These are phyloP conservation scores for Bursaphelenchus mucronatus DNA, from an alignment of 1,140 invertebrate genomes.

Conservation along the genomic window DNA sequence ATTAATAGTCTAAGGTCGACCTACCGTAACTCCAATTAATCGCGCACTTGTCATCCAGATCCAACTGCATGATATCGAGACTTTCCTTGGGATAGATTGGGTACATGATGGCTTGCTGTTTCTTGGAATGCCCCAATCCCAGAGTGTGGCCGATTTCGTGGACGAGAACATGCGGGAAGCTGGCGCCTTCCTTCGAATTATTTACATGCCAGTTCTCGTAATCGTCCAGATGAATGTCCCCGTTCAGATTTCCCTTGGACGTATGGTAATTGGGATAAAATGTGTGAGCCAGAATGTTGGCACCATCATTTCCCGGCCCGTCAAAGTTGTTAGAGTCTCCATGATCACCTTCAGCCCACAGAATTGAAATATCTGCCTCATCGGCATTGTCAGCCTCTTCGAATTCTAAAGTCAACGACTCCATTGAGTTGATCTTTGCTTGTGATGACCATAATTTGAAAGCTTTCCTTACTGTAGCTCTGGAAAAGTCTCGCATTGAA, in stretches of 20 bases:
- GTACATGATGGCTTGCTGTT: constrained; percentile 54
- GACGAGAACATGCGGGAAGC: constrained; percentile 50
- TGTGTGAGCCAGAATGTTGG: constrained; percentile 51
- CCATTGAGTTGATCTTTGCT: constrained; percentile 36
- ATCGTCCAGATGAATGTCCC: constrained; percentile 54
- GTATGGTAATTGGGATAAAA: constrained; percentile 53
- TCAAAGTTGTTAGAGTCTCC: constrained; percentile 52
- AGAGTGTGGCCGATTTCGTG: constrained; percentile 51
- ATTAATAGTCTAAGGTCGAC: constrained; percentile 6
- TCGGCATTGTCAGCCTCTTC: constrained; percentile 40
- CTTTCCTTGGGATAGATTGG: constrained; percentile 53
- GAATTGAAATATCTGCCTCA: constrained; percentile 47
- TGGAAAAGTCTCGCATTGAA: constrained; percentile 7
- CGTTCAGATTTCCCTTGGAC: constrained; percentile 36
- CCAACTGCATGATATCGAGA: constrained; percentile 45
- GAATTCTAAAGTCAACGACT: constrained; percentile 29
- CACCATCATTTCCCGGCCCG: constrained; percentile 38
- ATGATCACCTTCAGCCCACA: constrained; percentile 53
- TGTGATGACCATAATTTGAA: constrained; percentile 51
- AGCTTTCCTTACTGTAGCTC: constrained; percentile 47
- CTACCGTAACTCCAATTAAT: constrained; percentile 53
- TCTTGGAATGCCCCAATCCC: constrained; percentile 51
- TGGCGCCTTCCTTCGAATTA: constrained; percentile 43
- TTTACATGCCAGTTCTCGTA: constrained; percentile 48
- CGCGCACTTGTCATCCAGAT: constrained; percentile 54